A percentile compares a stretch with the other conserved stretches of the same genome.
phyloP scores from a whole-genome alignment of 2,888 invertebrate species.

The Hyposoter didymator region DNA sequence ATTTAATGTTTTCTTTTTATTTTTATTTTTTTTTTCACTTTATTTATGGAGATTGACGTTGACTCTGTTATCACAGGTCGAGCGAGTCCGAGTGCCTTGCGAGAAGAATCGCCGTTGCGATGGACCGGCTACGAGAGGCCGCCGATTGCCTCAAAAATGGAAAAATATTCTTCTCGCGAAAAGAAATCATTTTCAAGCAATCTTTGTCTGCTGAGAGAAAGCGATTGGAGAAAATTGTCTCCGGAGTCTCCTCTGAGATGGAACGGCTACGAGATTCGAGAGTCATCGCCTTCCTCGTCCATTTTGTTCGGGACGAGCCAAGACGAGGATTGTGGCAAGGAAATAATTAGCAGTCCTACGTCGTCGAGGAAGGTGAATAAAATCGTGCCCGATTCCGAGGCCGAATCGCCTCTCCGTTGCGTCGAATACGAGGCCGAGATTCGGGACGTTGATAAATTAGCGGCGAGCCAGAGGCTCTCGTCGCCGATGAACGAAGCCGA shows the following conservation, averaged over 20 bases:
- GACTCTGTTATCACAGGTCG: not conserved
- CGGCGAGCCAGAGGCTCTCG: not conserved
- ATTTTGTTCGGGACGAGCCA: not conserved
- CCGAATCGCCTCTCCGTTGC: slow-evolving; percentile 5
- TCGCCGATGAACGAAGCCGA: slow-evolving; percentile 53
- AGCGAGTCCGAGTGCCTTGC: not conserved
- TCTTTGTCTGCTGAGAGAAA: not conserved
- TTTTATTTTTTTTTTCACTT: not conserved
- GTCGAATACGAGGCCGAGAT: slow-evolving; percentile 20
- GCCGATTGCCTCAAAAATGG: not conserved
- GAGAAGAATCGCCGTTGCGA: slow-evolving; percentile 14
- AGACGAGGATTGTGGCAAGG: not conserved
- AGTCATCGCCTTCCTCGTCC: not conserved
- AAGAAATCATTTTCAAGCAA: not conserved
- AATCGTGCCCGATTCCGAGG: not conserved
- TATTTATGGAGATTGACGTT: not conserved
- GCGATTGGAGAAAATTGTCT: not conserved
- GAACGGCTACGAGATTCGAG: slow-evolving; percentile 1
- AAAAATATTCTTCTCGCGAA: not conserved
- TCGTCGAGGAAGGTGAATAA: not conserved
- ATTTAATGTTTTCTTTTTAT: too few species aligned
- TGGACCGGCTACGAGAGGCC: slow-evolving; percentile 11
- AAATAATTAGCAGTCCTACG: not conserved
- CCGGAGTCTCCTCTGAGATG: slow-evolving; percentile 10
- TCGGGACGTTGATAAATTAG: not conserved